Percentiles rank a stretch among this genome's conserved stretches.
These are phyloP conservation scores for Calyptommatus sinebrachiatus DNA, from an alignment of 2,113 vertebrate genomes.

Conservation along the genomic window DNA sequence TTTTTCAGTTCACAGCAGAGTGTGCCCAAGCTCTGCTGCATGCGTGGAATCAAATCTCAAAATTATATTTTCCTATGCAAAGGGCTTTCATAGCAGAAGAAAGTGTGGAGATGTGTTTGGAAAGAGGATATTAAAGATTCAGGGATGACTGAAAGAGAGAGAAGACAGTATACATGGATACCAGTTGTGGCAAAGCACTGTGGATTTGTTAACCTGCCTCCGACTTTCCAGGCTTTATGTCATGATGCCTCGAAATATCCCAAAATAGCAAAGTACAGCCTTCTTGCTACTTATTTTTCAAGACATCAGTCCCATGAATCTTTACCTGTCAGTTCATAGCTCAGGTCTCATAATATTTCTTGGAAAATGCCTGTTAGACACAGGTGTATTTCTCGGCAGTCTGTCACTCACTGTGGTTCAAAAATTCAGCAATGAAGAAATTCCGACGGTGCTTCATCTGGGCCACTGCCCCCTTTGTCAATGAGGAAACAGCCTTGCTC, in stretches of 20 bases:
- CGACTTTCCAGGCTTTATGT: background rate
- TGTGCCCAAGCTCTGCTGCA: no score
- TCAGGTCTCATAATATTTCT: slow-evolving; percentile 1
- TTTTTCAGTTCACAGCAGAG: no score
- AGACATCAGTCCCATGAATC: background rate
- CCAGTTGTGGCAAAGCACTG: background rate
- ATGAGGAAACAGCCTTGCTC: slow-evolving; percentile 43
- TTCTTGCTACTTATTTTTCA: slow-evolving; percentile 25
- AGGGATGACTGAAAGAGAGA: background rate
- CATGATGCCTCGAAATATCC: background rate
- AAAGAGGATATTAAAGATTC: no score
- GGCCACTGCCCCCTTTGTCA: slow-evolving; percentile 35
- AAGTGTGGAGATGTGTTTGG: no score
- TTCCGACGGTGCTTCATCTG: slow-evolving; percentile 45
- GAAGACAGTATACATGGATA: background rate
- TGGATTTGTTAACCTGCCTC: background rate
- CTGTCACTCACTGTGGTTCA: slow-evolving; percentile 41
- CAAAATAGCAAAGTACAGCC: background rate
- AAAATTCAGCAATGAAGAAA: slow-evolving; percentile 40
- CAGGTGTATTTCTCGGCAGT: slow-evolving; percentile 39
- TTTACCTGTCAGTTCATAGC: slow-evolving; percentile 15
- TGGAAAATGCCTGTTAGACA: slow-evolving; percentile 28
- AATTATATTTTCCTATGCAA: no score
- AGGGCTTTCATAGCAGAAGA: no score
- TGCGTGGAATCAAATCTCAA: no score